Conservation (phyloP, 1,140 invertebrate genomes). For the Antheraea mylitta region DNA sequence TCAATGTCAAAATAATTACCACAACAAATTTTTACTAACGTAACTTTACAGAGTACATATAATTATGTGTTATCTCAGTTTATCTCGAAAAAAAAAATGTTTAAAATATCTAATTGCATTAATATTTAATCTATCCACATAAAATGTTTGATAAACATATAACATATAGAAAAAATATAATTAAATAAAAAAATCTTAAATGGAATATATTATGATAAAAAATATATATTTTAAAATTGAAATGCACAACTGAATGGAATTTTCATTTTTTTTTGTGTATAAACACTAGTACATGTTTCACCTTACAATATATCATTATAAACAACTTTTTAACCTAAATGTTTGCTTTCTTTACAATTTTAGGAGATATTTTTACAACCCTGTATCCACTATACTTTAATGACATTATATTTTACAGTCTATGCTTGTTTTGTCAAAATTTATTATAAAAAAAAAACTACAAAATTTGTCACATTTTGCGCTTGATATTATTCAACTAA, state of each 20-base stretch:
- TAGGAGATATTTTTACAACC: constrained; percentile 78
- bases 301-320: constrained; percentile 74
- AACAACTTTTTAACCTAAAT: constrained; percentile 72
- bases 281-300: constrained; percentile 55
- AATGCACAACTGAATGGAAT: constrained; percentile 70
- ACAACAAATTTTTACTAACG: too few species aligned
- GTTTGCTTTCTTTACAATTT: constrained; percentile 57
- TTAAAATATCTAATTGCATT: not conserved
- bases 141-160: constrained; percentile 21
- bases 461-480: constrained; percentile 18
- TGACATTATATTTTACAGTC: constrained; percentile 60
- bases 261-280: constrained; percentile 59
- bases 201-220: constrained; percentile 54
- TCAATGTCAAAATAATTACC: constrained; percentile 29
- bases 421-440: constrained; percentile 10
- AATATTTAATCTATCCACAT: constrained; percentile 6
- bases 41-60: not conserved
- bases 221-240: constrained; percentile 39
- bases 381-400: constrained; percentile 76
- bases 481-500: constrained; percentile 17
- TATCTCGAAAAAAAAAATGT: not conserved
- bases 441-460: constrained; percentile 13
- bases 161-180: constrained; percentile 63
- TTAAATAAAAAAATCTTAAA: constrained; percentile 51
- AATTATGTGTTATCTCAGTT: not conserved